Evolutionary conservation across 2,797 vertebrate species (phyloP), one percentile per base, ranked within the genome.

Genomic region (Pseudochaenichthys georgianus): DNA sequence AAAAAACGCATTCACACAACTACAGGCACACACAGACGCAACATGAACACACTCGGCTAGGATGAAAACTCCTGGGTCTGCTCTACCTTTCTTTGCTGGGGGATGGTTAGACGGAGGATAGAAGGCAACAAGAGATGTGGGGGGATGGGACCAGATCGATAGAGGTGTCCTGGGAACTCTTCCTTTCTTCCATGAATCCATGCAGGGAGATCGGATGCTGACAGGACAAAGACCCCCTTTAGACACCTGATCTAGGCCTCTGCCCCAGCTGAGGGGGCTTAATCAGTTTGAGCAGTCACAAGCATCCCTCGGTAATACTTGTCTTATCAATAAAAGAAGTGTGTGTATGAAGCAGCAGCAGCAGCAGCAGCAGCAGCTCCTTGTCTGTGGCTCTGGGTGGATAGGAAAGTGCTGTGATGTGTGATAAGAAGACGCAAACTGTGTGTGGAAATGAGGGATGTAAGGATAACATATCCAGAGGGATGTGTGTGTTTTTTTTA

Each of bases 101-200:
- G 80, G 84, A 78, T 68, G 82, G 87, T 75, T 12, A 62, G 47
- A 82, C 47, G n/a, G 76, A 80, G 21, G 63, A 70, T n/a, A 69
- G 74, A 46, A 54, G 38, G 52, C 5, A 57, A 68, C 57, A 63
- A 38, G 61, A 64, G 54, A 71, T 50, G 54, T 48, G 71, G 82
- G 84, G 82, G 84, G 79, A 65, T 59, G 73, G 81, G 63, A 5
- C 10, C 41, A 54, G 81, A 90, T 93, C 87, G 21, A 91, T 91
- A 55, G 64, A 61, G 48, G 83, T 74, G 79, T 86, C 81, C 84
- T 73, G 83, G 84, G 86, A 90, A 79, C 28, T 31, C 12, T 80
- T 88, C 74, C 66, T 78, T 70, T 82, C 67, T 81, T 79, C 69
- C 28, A 73, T 82, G 72, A 87, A 85, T 91, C 80, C 87, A 75